These are phyloP conservation scores for Pachyramphus minor DNA, from an alignment of 2,113 vertebrate genomes.

Conservation along the genomic window DNA sequence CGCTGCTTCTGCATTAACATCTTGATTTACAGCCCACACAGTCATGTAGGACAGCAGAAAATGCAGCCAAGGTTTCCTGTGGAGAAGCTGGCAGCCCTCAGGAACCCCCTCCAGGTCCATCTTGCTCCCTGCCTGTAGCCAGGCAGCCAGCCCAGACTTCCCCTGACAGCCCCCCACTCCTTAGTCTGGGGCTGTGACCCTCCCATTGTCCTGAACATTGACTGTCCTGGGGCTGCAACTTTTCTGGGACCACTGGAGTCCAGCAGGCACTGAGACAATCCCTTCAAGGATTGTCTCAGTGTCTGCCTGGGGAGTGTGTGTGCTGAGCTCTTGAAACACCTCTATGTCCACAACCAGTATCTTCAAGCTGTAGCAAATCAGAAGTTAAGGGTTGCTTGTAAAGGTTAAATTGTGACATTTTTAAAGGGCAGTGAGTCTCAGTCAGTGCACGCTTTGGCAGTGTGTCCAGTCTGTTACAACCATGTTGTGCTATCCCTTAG, in stretches of 20 bases:
- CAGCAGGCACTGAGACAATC: background rate
- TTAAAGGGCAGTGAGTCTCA: background rate
- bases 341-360: background rate
- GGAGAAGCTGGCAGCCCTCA: background rate
- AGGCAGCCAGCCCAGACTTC: background rate
- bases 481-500: background rate
- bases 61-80: background rate
- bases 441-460: fast-evolving
- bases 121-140: background rate
- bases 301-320: background rate
- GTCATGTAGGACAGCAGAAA: background rate
- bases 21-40: background rate
- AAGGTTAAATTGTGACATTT: background rate
- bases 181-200: background rate
- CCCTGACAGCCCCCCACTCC: background rate
- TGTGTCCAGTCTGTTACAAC: background rate
- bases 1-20: background rate
- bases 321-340: background rate
- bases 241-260: background rate
- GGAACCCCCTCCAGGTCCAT: background rate
- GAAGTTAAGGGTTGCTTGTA: background rate
- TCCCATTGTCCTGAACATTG: background rate
- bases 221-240: background rate
- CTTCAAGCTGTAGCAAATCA: background rate
- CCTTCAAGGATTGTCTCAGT: background rate